Evolutionary conservation across 2,797 vertebrate species (phyloP).

Genomic region (Cottoperca gobio): DNA sequence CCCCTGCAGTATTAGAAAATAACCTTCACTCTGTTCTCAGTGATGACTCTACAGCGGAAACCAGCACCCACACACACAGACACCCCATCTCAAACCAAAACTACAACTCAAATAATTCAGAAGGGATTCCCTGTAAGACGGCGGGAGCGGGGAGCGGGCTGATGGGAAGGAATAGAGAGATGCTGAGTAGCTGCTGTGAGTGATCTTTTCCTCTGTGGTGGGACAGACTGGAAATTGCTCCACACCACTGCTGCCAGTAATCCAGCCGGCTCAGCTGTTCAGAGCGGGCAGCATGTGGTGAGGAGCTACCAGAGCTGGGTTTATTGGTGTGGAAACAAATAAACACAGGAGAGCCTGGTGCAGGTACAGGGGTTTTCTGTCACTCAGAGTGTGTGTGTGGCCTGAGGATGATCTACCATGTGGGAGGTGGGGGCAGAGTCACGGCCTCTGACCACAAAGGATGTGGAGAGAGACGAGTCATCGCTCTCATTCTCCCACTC

Average conservation of each 20-base stretch:
- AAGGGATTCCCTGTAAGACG: conserved; percentile 51
- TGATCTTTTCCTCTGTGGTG: conserved; percentile 72
- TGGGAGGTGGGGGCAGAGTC: conserved; percentile 67
- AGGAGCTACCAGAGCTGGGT: conserved; percentile 33
- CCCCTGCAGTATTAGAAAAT: conserved; percentile 68
- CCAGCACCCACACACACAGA: conserved; percentile 59
- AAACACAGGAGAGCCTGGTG: conserved; percentile 37
- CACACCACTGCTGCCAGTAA: conserved; percentile 65
- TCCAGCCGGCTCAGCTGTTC: conserved; percentile 60
- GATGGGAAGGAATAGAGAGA: conserved; percentile 40
- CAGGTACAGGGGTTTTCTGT: conserved; percentile 61
- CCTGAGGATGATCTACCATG: conserved; percentile 42
- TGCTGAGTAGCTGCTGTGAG: conserved; percentile 57
- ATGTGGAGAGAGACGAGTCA: conserved; percentile 70
- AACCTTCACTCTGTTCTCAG: conserved; percentile 61
- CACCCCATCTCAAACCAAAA: conserved; percentile 23
- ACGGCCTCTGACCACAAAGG: conserved; percentile 64
- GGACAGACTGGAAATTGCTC: conserved; percentile 65
- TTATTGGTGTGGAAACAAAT: conserved; percentile 66
- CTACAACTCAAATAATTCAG: conserved; percentile 29
- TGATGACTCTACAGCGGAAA: conserved; percentile 70
- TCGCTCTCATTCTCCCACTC: conserved; percentile 39
- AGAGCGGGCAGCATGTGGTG: conserved; percentile 48
- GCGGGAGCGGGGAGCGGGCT: conserved; percentile 10
- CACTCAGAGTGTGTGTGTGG: conserved; percentile 66